Percentiles rank a stretch among this genome's conserved stretches.
Evolutionary conservation across 2,888 invertebrate species (phyloP).

Genomic region (Cyclophora punctaria): DNA sequence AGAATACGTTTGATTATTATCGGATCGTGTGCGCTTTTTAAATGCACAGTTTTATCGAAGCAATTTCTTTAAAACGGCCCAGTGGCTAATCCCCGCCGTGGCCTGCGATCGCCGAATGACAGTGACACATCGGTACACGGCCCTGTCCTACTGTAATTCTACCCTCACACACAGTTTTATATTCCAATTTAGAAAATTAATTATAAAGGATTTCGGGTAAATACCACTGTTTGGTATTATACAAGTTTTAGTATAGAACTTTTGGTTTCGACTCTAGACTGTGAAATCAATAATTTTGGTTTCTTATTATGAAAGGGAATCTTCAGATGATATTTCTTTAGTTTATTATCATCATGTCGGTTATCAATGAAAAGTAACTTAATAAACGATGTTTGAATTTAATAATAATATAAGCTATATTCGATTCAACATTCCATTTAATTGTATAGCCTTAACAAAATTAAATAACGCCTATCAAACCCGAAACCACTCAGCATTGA

Average conservation of each 20-base stretch:
- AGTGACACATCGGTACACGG: conserved; percentile 75
- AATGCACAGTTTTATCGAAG: conserved; percentile 20
- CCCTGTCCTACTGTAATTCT: conserved; percentile 70
- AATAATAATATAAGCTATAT: neutral
- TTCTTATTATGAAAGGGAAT: too few species aligned
- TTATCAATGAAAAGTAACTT: too few species aligned
- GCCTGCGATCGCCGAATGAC: conserved; percentile 61
- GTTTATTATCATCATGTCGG: too few species aligned
- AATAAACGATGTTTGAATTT: too few species aligned
- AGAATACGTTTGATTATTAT: too few species aligned
- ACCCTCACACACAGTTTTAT: conserved; percentile 52
- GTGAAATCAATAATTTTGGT: too few species aligned
- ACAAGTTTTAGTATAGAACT: too few species aligned
- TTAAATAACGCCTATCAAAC: conserved; percentile 5
- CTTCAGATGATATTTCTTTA: too few species aligned
- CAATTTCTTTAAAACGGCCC: conserved; percentile 62
- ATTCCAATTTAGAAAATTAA: conserved; percentile 50
- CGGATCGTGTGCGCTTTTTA: too few species aligned
- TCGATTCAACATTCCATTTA: too few species aligned
- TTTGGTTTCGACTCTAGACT: too few species aligned
- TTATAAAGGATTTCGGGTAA: conserved; percentile 14
- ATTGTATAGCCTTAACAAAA: conserved; percentile 5
- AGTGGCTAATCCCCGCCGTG: conserved; percentile 48
- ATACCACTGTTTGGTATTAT: too few species aligned
- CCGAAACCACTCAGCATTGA: conserved; percentile 33